Evolutionary conservation across 2,888 invertebrate genomes (phyloP), one percentile per base, ranked within the genome.

Genomic region (Temnothorax rugatulus): DNA sequence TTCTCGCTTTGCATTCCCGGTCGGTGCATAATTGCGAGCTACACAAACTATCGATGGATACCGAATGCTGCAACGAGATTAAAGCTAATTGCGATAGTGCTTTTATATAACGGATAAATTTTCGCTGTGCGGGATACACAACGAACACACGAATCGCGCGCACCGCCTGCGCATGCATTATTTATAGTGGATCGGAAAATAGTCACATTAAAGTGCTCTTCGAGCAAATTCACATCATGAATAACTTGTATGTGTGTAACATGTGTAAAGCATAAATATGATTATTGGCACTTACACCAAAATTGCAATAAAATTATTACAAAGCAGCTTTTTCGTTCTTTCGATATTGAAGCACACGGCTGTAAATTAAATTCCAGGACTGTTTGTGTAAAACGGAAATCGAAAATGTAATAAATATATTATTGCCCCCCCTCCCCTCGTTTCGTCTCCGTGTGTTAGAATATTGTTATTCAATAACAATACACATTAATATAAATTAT

Each of bases 141-240:
- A 59, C 8, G 57, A 38, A 38, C 79, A 38, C 25, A 25, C 25
- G 79, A 59, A 25, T 81, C 79, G 59, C 21, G 21, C 18, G 74
- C 18, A 25, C 21, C 59, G 79, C 44, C 59, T 41, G 47, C 73
- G 18, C 79, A 81, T 81, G 74, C 74, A 81, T 81, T 81, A 81
- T 73, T 81, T 81, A 81, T 81, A 81, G 74, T 50, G 79, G 41
- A 59, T 25, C n/a, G 74, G 74, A 81, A 79, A 81, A 81, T 81
- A 81, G 79, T 81, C 79, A 18, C 57, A 18, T 59, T 59, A 47
- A 81, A 74, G 18, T 71, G 73, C 79, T 50, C 59, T 59, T 73
- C 5, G 47, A 38, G 21, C 38, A 81, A 73, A 81, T 59, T 59
- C 47, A 15, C 47, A 13, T 52, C 57, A 47, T 38, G 59, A 34